A percentile compares a stretch with the other conserved stretches of the same genome.
These are phyloP conservation scores for Hesperia comma DNA, from an alignment of 2,888 invertebrate species.

Conservation along the genomic window DNA sequence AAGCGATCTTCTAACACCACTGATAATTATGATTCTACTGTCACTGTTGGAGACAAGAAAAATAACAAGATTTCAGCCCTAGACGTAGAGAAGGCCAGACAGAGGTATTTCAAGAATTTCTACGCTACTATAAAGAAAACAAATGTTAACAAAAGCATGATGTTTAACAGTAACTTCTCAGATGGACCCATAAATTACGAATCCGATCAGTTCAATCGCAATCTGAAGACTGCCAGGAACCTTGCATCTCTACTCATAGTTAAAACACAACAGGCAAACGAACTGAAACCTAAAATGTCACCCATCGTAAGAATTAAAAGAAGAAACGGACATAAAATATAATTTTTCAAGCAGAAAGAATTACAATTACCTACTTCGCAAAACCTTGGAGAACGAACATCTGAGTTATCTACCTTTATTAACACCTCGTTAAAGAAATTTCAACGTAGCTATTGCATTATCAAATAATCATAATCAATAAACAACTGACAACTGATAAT, in stretches of 20 bases:
- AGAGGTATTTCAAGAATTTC: slow-evolving; percentile 64
- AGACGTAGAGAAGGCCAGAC: slow-evolving; percentile 62
- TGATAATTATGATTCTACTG: slow-evolving; percentile 36
- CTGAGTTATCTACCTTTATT: too few species aligned
- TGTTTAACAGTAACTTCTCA: background rate
- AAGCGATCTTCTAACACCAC: slow-evolving; percentile 36
- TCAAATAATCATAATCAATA: too few species aligned
- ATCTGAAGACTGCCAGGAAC: slow-evolving; percentile 58
- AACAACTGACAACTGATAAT: too few species aligned
- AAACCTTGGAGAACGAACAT: too few species aligned
- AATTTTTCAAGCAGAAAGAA: too few species aligned
- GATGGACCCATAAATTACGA: background rate
- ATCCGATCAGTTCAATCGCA: slow-evolving; percentile 37
- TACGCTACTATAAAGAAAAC: slow-evolving; percentile 53
- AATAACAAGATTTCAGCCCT: slow-evolving; percentile 51
- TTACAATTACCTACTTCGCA: too few species aligned
- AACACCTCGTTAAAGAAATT: too few species aligned
- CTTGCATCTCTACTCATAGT: slow-evolving; percentile 56
- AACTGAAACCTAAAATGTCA: background rate
- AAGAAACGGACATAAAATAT: background rate
- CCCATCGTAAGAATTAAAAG: background rate
- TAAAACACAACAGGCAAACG: slow-evolving; percentile 39
- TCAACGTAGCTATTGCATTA: too few species aligned
- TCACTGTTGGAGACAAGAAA: slow-evolving; percentile 50
- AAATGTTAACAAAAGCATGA: slow-evolving; percentile 8